phyloP scores from a whole-genome alignment of 2,797 vertebrate genomes.

The Rhincodon typus region DNA sequence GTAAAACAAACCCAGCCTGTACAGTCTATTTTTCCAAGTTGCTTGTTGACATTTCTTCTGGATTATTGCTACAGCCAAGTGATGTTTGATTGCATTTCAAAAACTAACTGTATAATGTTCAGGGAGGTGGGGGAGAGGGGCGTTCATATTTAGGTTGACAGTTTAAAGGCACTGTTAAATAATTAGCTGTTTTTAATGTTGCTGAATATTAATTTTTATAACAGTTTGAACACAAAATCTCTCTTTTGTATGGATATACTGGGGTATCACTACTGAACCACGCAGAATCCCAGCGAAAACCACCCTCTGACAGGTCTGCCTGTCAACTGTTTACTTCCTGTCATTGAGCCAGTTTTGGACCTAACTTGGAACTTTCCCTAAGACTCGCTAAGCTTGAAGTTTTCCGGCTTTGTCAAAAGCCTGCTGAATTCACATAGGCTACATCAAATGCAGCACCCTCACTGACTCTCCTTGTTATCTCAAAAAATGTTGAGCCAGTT shows the following conservation, averaged over 20 bases:
- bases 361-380: background rate
- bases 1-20: background rate
- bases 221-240: no score
- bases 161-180: no score
- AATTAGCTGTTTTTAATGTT: no score
- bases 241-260: no score
- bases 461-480: background rate
- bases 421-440: background rate
- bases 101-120: no score
- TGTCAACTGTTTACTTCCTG: background rate
- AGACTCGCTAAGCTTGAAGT: background rate
- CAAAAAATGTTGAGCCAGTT: background rate
- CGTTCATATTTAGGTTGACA: no score
- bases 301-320: background rate
- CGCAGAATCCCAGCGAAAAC: background rate
- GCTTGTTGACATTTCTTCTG: no score
- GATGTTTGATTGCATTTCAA: no score
- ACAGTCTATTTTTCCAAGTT: no score
- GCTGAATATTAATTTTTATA: no score
- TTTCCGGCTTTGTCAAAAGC: background rate
- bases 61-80: no score
- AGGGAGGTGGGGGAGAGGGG: no score
- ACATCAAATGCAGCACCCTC: background rate
- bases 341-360: background rate
- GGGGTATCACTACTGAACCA: background rate